A percentile compares a stretch with the other conserved stretches of the same genome.
Conservation (phyloP, 2,113 vertebrate species). For the Pachyramphus minor region DNA sequence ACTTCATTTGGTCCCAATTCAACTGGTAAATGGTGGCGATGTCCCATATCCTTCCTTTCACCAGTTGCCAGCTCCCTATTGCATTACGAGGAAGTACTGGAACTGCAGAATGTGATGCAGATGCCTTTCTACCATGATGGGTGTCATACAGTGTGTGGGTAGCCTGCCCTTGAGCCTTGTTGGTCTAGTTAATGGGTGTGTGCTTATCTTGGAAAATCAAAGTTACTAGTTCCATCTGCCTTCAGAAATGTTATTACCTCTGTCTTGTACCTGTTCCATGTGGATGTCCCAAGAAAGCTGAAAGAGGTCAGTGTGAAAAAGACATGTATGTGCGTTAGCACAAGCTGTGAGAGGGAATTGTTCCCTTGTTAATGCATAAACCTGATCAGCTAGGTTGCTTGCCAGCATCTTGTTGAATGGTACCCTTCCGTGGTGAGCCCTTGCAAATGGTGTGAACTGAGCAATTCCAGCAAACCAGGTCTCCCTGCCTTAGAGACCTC, state of each 20-base stretch:
- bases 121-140: background rate
- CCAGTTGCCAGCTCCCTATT: background rate
- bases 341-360: background rate
- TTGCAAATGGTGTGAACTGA: background rate
- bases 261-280: background rate
- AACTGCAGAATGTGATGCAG: background rate
- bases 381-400: background rate
- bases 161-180: background rate
- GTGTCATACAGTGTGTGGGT: background rate
- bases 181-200: slow-evolving; percentile 43
- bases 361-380: background rate
- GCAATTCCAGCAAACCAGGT: background rate
- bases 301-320: background rate
- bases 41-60: slow-evolving; percentile 2
- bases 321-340: background rate
- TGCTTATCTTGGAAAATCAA: background rate
- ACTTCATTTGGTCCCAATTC: background rate
- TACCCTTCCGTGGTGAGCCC: background rate
- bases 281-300: background rate
- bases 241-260: background rate
- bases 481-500: background rate
- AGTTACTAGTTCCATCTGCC: background rate
- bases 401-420: background rate
- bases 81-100: slow-evolving; percentile 1
- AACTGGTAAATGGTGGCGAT: background rate